Conservation (phyloP, 2,113 vertebrate genomes). For the Cynoglossus semilaevis region DNA sequence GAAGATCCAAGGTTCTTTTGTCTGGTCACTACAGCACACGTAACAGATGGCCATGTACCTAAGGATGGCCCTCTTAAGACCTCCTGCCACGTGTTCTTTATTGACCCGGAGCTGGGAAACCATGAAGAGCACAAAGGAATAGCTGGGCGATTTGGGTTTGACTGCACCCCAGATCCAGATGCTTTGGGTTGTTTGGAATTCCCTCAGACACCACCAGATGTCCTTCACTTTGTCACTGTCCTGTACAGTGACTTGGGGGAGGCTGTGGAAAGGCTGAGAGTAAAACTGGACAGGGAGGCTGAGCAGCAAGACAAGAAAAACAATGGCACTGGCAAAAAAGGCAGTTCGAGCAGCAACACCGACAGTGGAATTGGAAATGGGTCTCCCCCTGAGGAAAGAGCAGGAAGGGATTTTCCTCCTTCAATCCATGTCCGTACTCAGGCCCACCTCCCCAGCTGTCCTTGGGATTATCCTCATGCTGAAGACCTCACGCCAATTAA, state of each 20-base stretch:
- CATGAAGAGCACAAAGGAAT: slow-evolving; percentile 89
- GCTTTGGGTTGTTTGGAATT: slow-evolving; percentile 89
- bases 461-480: slow-evolving; percentile 77
- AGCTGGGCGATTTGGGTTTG: slow-evolving; percentile 85
- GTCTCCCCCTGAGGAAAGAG: slow-evolving; percentile 86
- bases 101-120: slow-evolving; percentile 88
- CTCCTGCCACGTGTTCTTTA: slow-evolving; percentile 94
- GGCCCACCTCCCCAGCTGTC: slow-evolving; percentile 77
- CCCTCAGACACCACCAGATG: slow-evolving; percentile 84
- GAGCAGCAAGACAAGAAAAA: slow-evolving; percentile 81
- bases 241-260: slow-evolving; percentile 92
- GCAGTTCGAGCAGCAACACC: slow-evolving; percentile 88
- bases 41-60: slow-evolving; percentile 74
- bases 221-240: slow-evolving; percentile 91
- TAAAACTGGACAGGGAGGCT: slow-evolving; percentile 83
- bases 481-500: slow-evolving; percentile 71
- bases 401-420: slow-evolving; percentile 83
- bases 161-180: slow-evolving; percentile 89
- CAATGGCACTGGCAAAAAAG: slow-evolving; percentile 64
- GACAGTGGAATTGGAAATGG: slow-evolving; percentile 91
- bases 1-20: slow-evolving; percentile 92
- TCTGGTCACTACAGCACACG: slow-evolving; percentile 86
- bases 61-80: slow-evolving; percentile 75
- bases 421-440: slow-evolving; percentile 75
- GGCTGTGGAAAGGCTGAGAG: slow-evolving; percentile 84